phyloP scores from a whole-genome alignment of 30 jellyfish, hydroid and myxozoan species.

The Cassiopea xamachana region DNA sequence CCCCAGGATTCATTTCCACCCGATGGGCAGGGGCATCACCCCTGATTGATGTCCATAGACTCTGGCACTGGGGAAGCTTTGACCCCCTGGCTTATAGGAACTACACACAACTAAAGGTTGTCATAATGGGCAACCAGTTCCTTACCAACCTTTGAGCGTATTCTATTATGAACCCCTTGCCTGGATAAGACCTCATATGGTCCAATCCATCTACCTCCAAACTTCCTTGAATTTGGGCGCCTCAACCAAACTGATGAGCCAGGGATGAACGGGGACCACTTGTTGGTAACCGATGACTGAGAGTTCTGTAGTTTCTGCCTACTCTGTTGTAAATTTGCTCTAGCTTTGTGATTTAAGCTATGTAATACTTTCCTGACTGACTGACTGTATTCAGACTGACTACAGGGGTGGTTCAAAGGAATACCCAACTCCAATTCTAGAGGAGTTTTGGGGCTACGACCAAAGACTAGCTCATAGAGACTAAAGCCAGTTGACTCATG shows the following conservation, averaged over 20 bases:
- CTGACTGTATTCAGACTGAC: conserved; percentile 37
- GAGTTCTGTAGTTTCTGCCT: background rate
- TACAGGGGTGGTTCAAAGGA: conserved; percentile 10
- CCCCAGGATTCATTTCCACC: background rate
- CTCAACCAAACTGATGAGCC: conserved; percentile 34
- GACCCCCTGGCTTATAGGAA: conserved; percentile 11
- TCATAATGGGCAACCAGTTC: conserved; percentile 21
- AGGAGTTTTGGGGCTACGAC: conserved; percentile 19
- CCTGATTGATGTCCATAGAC: background rate
- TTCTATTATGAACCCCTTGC: conserved; percentile 9
- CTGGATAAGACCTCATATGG: conserved; percentile 24
- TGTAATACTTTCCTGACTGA: conserved; percentile 15
- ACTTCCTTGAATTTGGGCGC: conserved; percentile 36
- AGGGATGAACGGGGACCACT: conserved; percentile 35
- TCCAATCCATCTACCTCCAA: conserved; percentile 35
- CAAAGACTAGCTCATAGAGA: conserved; percentile 9
- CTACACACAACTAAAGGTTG: conserved; percentile 19
- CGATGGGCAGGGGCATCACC: background rate
- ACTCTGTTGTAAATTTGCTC: background rate
- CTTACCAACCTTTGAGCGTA: conserved; percentile 28
- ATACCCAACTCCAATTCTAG: background rate
- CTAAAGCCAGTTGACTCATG: background rate
- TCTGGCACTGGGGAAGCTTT: background rate
- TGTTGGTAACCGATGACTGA: background rate
- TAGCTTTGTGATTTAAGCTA: background rate